Evolutionary conservation across 2,797 vertebrate species (phyloP).

Genomic region (Molossus alvarezi): DNA sequence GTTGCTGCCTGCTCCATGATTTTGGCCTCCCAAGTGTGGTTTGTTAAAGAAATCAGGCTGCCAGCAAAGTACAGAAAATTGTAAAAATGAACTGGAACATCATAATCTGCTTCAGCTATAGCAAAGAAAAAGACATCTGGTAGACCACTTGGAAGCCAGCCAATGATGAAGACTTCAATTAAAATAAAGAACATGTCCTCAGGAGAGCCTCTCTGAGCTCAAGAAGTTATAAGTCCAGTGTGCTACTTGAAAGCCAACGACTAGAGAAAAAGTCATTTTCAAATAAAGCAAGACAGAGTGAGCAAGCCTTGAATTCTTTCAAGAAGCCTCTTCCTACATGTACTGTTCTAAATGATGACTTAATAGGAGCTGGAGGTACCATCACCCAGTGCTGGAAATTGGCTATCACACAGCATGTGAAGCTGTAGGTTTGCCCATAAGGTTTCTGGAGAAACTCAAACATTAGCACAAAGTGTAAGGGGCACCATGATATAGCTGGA

Average conservation of each 20-base stretch:
- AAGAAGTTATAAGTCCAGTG: conserved; percentile 87
- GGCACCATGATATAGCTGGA: background rate
- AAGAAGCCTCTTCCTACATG: conserved; percentile 6
- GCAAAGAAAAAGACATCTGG: conserved; percentile 92
- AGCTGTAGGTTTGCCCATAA: background rate
- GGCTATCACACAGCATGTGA: background rate
- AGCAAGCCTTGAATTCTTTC: conserved; percentile 65
- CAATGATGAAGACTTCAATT: conserved; percentile 90
- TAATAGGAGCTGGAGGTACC: background rate
- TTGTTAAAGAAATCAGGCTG: conserved; percentile 89
- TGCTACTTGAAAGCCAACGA: conserved; percentile 86
- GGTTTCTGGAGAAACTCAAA: conserved; percentile 3
- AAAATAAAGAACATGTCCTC: conserved; percentile 92
- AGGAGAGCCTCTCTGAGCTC: conserved; percentile 87
- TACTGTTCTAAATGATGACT: conserved; percentile 50
- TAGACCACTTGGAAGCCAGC: conserved; percentile 91
- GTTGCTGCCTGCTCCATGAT: conserved; percentile 75
- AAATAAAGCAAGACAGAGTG: conserved; percentile 70
- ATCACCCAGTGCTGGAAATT: background rate
- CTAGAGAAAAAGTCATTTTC: conserved; percentile 76
- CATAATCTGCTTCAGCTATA: conserved; percentile 89
- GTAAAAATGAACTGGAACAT: conserved; percentile 90
- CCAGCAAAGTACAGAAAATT: conserved; percentile 85
- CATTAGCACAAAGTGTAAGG: background rate
- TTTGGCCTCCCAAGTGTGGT: conserved; percentile 87